A percentile compares a stretch with the other conserved stretches of the same genome.
phyloP scores from a whole-genome alignment of 1,140 invertebrate genomes.

The Nasonia giraulti region DNA sequence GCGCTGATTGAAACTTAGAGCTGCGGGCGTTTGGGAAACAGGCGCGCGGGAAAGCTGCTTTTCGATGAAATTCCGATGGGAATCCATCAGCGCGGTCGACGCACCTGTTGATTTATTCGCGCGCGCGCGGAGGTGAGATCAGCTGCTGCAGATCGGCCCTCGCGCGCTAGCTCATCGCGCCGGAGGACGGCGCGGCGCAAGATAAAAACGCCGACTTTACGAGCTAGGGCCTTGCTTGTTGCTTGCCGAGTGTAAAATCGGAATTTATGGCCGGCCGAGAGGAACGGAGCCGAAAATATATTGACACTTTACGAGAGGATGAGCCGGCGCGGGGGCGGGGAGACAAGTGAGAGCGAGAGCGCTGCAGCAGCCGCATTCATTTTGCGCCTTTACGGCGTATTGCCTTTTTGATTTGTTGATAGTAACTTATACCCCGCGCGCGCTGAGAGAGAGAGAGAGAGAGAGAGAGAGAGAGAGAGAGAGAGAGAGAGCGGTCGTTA shows the following conservation, averaged over 20 bases:
- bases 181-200: too few species aligned
- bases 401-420: constrained; percentile 48
- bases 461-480: too few species aligned
- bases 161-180: background rate
- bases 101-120: background rate
- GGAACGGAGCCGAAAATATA: constrained; percentile 43
- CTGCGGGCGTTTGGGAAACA: too few species aligned
- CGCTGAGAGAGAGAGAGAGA: background rate
- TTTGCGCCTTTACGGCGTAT: constrained; percentile 40
- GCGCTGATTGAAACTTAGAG: constrained; percentile 16
- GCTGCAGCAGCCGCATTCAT: constrained; percentile 27
- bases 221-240: constrained; percentile 20
- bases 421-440: constrained; percentile 32
- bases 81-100: background rate
- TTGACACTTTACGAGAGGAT: constrained; percentile 48
- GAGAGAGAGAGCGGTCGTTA: background rate
- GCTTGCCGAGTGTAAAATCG: constrained; percentile 45
- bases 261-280: constrained; percentile 46
- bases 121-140: background rate
- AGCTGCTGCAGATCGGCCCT: background rate
- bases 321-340: background rate
- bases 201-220: constrained; percentile 43
- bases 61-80: too few species aligned
- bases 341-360: background rate
- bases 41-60: too few species aligned